These are phyloP conservation scores for Sternarchorhynchus goeldii DNA, from an alignment of 2,797 vertebrate species.

Conservation along the genomic window DNA sequence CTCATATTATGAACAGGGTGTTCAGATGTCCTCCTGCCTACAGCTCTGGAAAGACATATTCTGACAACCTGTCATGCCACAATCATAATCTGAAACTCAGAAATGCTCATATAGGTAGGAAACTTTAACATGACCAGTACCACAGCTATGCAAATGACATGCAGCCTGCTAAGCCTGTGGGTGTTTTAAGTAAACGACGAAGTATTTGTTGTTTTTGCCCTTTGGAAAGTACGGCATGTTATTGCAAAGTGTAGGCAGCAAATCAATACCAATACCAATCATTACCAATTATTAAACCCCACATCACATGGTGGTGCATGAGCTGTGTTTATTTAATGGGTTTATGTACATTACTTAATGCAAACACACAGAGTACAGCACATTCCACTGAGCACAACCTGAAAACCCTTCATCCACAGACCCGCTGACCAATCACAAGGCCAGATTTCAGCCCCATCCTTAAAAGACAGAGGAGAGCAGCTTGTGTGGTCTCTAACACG, in stretches of 20 bases:
- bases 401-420: constrained; percentile 59
- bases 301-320: background rate
- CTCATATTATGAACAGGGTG: constrained; percentile 68
- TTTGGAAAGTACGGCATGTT: constrained; percentile 44
- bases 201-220: constrained; percentile 36
- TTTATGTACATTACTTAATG: no score
- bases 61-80: constrained; percentile 48
- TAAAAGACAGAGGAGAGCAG: constrained; percentile 76
- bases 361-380: background rate
- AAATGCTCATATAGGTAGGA: constrained; percentile 41
- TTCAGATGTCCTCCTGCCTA: constrained; percentile 65
- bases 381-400: background rate
- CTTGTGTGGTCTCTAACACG: constrained; percentile 75
- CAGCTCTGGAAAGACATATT: constrained; percentile 49
- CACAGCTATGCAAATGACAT: constrained; percentile 32
- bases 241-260: constrained; percentile 40
- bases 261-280: constrained; percentile 24
- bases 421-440: constrained; percentile 68
- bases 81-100: constrained; percentile 52
- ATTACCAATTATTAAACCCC: constrained; percentile 22
- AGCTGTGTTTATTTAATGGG: background rate
- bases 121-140: constrained; percentile 47
- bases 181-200: constrained; percentile 45
- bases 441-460: constrained; percentile 74
- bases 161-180: constrained; percentile 39